Evolutionary conservation across 53 echinoderm and acorn worm genomes (phyloP), one percentile per base, ranked within the genome.

Genomic region (Astropecten irregularis): DNA sequence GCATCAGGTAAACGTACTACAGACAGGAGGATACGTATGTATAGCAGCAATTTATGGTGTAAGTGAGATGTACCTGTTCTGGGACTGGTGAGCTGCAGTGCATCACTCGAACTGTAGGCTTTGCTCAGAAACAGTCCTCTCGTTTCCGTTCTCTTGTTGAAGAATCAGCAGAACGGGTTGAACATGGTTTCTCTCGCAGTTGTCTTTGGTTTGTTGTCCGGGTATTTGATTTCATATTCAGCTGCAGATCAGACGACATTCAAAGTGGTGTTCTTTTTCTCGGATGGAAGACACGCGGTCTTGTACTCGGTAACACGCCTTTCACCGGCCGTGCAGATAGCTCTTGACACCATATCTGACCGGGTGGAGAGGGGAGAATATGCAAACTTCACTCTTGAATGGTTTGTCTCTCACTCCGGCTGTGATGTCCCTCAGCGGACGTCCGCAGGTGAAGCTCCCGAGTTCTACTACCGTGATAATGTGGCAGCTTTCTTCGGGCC

Each of bases 401-500:
- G 37, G 39, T 16, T 69, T 6, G 20, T 33, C n/a, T 66, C 66
- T 3, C 53, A 48, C 2, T 69, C 83, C 35, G 83, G 83, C 38
- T 83, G 83, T 31, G 31, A 40, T 66, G 3, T 0, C 1, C 69
- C 69, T 8, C 38, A 20, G 13, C 16, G 49, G 10, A 20, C 4
- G 19, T 54, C 22, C 29, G 3, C 27, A 2, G 83, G 66, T 2
- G 66, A 38, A 3, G 52, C 69, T 26, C 55, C 92, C 14, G 82
- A 88, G 9, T 36, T 53, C 52, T 92, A 85, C 60, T 84, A 50
- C 72, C 40, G 77, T 15, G 59, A 82, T 18, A 35, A 47, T 18
- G 63, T 87, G 0, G 76, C 74, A 1, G 90, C 88, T 15, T 68
- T 95, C 19, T 68, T 95, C 53, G 95, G 95, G 11, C 95, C 95